These are phyloP conservation scores for Anguilla megastoma DNA, from an alignment of 2,797 vertebrate genomes.

Conservation along the genomic window DNA sequence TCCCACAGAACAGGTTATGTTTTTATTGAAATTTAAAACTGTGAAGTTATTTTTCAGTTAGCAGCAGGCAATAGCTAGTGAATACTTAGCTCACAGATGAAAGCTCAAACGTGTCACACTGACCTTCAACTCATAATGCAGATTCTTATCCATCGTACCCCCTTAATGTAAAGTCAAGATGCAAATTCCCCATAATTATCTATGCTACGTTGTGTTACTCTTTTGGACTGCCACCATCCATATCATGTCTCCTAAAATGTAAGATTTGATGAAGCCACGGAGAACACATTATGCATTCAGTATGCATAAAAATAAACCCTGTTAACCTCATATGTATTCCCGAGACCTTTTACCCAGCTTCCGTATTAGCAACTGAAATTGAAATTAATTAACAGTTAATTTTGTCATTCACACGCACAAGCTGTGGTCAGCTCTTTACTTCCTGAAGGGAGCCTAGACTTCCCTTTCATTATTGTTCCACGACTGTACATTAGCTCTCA, in stretches of 20 bases:
- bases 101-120: background rate
- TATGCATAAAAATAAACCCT: background rate
- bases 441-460: background rate
- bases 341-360: background rate
- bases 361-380: background rate
- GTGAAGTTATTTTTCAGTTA: background rate
- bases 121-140: background rate
- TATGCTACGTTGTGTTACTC: background rate
- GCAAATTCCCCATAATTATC: too few relatives aligned
- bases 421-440: background rate
- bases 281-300: background rate
- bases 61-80: background rate
- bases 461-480: background rate
- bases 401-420: background rate
- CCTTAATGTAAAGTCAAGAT: background rate
- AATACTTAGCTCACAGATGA: too few relatives aligned
- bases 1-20: background rate
- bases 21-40: background rate
- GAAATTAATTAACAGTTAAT: background rate
- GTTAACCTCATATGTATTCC: background rate
- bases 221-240: background rate
- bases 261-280: background rate
- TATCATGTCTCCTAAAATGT: background rate
- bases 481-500: background rate
- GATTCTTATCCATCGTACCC: background rate